These are phyloP conservation scores for Doryteuthis pealeii DNA, from an alignment of 1,140 invertebrate genomes.

Conservation along the genomic window DNA sequence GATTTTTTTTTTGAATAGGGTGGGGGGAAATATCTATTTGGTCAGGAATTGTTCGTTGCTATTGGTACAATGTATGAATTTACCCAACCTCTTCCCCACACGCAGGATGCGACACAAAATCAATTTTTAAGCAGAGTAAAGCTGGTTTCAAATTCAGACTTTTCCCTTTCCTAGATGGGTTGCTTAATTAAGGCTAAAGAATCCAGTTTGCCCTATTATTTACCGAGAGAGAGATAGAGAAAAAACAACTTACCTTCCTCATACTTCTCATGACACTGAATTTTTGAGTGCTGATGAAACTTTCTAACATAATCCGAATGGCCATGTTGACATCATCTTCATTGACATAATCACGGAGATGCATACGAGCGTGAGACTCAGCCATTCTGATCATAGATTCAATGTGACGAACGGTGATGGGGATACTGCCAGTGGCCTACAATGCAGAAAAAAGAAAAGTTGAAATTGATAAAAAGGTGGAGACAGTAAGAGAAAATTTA, in stretches of 20 bases:
- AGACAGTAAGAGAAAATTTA: slow-evolving; percentile 2
- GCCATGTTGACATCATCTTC: slow-evolving; percentile 98
- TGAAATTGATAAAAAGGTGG: neutral
- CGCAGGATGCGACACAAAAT: too few species aligned
- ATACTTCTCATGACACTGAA: slow-evolving; percentile 96
- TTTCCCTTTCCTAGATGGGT: too few species aligned
- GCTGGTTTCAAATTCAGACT: too few species aligned
- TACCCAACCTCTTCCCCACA: too few species aligned
- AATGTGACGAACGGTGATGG: slow-evolving; percentile 97
- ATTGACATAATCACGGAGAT: slow-evolving; percentile 87
- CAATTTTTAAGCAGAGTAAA: too few species aligned
- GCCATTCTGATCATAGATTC: slow-evolving; percentile 94
- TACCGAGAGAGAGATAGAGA: neutral
- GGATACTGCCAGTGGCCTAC: slow-evolving; percentile 89
- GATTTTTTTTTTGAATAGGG: too few species aligned
- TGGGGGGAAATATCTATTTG: too few species aligned
- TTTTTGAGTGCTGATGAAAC: slow-evolving; percentile 98
- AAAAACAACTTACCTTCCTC: slow-evolving; percentile 71
- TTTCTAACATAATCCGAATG: slow-evolving; percentile 94
- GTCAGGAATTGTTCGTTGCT: too few species aligned
- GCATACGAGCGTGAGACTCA: slow-evolving; percentile 95
- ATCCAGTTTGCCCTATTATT: too few species aligned
- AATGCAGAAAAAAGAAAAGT: slow-evolving; percentile 24
- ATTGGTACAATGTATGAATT: too few species aligned
- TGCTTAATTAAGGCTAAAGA: too few species aligned